A percentile compares a stretch with the other conserved stretches of the same genome.
These are phyloP conservation scores for Aurelia sp. DNA, from an alignment of 30 jellyfish, hydroid and myxozoan genomes.

Conservation along the genomic window DNA sequence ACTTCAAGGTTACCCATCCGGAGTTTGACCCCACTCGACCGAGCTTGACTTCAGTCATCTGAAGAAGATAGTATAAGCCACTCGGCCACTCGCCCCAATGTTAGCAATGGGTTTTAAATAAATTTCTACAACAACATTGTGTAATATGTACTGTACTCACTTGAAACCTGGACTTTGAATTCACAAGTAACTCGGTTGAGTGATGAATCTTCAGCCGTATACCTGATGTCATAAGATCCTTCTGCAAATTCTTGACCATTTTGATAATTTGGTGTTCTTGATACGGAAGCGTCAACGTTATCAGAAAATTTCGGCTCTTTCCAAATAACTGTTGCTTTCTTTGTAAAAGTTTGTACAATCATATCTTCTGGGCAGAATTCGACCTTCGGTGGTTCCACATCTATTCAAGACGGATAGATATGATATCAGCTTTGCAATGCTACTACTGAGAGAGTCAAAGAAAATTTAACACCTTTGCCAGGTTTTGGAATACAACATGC, in stretches of 20 bases:
- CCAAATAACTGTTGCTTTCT: conserved; percentile 82
- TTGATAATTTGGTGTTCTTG: conserved; percentile 55
- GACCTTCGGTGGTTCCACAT: conserved; percentile 91
- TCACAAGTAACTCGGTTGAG: conserved; percentile 80
- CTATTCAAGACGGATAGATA: conserved; percentile 19
- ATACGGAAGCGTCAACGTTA: conserved; percentile 77
- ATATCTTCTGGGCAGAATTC: conserved; percentile 78
- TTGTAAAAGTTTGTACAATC: conserved; percentile 49
- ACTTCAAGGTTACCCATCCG: no score
- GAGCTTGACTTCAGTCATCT: no score
- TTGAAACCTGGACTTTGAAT: conserved; percentile 81
- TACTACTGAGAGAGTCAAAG: no score
- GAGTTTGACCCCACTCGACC: no score
- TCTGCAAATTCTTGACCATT: conserved; percentile 75
- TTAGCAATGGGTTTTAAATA: no score
- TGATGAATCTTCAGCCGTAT: conserved; percentile 72
- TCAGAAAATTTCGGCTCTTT: conserved; percentile 79
- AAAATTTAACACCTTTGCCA: no score
- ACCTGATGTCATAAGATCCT: conserved; percentile 65
- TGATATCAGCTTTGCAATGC: no score
- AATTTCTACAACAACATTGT: no score
- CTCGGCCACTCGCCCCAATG: no score
- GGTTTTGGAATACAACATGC: no score
- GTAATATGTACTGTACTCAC: conserved; percentile 57
- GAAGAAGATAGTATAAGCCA: no score